Base-by-base conservation (phyloP, 2,797 vertebrate species). In the Labroides dimidiatus region DNA sequence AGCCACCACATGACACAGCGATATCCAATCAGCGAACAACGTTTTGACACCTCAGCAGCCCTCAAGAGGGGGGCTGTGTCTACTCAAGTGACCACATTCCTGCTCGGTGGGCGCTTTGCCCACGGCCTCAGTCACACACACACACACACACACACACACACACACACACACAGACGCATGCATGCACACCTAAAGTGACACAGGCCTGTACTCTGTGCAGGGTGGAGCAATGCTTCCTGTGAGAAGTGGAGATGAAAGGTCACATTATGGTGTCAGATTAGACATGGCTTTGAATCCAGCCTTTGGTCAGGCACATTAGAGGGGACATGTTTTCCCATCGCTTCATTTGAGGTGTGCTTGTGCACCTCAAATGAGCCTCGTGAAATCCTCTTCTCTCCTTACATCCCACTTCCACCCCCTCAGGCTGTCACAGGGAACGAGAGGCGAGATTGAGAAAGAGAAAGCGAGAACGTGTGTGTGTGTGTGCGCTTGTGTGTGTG, bases 1-100 rank as follows among this genome's bases (percentile, higher is more conserved):
- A 49, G 48, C 75, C 70, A 64, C 76, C 89, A 84, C 87, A 87
- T 90, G 87, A 90, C 84, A 64, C 73, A 19, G 49, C 61, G 77
- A 86, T 83, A 85, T 79, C 88, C 90, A 89, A 90, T 92, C 89
- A 84, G 72, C 0, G 75, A 55, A 72, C 86, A 65, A 57, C 67
- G 50, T 81, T 90, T 84, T 86, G 81, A 90, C 89, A 91, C 89
- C 85, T 90, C 89, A 87, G 88, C 86, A 89, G 85, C 84, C 82
- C 79, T 87, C 64, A 48, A 77, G 82, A 73, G 78, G 72, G 43
- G 47, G 77, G 37, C 78, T 58, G 66, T 71, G 75, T 75, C 53
- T 45, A 77, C 85, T 91, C 84, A 83, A 90, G 86, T 84, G 85
- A 86, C 89, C 73, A 67, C 81, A 84, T 85, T 87, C 86, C 75